A percentile compares a stretch with the other conserved stretches of the same genome.
phyloP scores from a whole-genome alignment of 2,888 invertebrate species.

The Leptinotarsa rubiginosa region DNA sequence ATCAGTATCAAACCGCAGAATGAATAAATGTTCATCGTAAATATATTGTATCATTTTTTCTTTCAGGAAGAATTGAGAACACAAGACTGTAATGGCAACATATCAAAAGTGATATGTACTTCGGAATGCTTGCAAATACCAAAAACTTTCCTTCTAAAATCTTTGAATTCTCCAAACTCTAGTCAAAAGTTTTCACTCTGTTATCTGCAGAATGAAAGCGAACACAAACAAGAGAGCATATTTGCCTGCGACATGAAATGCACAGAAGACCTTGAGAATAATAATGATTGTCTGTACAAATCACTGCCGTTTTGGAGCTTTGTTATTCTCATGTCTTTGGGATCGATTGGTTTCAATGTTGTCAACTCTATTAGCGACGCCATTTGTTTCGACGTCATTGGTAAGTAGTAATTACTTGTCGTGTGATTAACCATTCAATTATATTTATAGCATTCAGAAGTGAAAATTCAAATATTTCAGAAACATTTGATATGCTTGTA shows the following conservation, averaged over 20 bases:
- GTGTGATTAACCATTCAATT: too few species aligned
- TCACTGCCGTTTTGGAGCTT: conserved; percentile 80
- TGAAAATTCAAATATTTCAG: too few species aligned
- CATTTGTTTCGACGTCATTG: conserved; percentile 88
- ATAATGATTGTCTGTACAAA: conserved; percentile 68
- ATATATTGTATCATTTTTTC: not conserved
- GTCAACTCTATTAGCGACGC: conserved; percentile 90
- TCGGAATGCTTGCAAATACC: conserved; percentile 46
- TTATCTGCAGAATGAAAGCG: conserved; percentile 19
- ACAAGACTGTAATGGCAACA: conserved; percentile 42
- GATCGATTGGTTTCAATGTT: conserved; percentile 86
- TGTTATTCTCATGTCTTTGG: conserved; percentile 77
- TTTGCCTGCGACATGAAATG: conserved; percentile 54
- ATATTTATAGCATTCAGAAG: too few species aligned
- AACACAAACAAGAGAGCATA: not conserved
- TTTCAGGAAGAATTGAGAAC: conserved; percentile 48
- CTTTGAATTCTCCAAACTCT: conserved; percentile 31
- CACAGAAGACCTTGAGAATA: conserved; percentile 56
- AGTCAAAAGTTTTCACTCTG: conserved; percentile 38
- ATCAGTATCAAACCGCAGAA: too few species aligned
- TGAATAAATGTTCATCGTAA: too few species aligned
- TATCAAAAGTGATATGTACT: conserved; percentile 41
- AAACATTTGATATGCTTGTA: too few species aligned
- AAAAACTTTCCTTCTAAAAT: conserved; percentile 39
- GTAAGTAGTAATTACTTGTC: conserved; percentile 64